These are phyloP conservation scores for Pseudobourletiella spinata DNA, from an alignment of 1,140 invertebrate genomes.

Conservation along the genomic window DNA sequence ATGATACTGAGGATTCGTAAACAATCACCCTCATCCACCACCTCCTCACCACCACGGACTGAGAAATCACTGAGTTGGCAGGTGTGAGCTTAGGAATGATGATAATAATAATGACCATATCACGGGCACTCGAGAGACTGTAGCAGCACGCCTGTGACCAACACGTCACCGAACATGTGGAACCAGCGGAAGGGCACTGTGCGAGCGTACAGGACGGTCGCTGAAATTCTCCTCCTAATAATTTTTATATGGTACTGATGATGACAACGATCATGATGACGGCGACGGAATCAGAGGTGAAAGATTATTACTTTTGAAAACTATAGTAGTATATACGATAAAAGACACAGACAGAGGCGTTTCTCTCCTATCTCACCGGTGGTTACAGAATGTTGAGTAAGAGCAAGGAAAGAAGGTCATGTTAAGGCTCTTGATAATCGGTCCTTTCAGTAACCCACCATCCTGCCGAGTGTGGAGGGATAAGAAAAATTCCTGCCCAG, in stretches of 20 bases:
- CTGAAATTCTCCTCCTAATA: neutral
- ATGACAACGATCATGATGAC: too few relatives aligned
- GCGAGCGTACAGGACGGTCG: neutral
- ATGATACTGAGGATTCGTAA: neutral
- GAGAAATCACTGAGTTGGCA: neutral
- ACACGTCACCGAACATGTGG: neutral
- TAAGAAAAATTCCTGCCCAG: neutral
- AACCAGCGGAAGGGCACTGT: neutral
- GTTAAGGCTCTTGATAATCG: constrained; percentile 1
- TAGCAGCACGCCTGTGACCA: too few relatives aligned
- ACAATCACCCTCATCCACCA: neutral
- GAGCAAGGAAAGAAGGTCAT: constrained; percentile 6
- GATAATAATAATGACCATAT: neutral
- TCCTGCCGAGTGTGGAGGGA: constrained; percentile 3
- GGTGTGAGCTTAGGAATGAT: neutral
- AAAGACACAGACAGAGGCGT: too few relatives aligned
- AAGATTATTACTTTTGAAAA: too few relatives aligned
- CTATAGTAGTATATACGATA: too few relatives aligned
- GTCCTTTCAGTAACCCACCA: constrained; percentile 1
- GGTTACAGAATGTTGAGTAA: neutral
- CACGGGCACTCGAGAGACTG: neutral
- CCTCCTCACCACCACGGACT: neutral
- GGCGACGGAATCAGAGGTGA: neutral
- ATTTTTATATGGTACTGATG: too few relatives aligned
- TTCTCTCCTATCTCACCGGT: constrained; percentile 1